Base-by-base conservation (phyloP, 2,113 vertebrate genomes). In the Reinhardtius hippoglossoides region DNA sequence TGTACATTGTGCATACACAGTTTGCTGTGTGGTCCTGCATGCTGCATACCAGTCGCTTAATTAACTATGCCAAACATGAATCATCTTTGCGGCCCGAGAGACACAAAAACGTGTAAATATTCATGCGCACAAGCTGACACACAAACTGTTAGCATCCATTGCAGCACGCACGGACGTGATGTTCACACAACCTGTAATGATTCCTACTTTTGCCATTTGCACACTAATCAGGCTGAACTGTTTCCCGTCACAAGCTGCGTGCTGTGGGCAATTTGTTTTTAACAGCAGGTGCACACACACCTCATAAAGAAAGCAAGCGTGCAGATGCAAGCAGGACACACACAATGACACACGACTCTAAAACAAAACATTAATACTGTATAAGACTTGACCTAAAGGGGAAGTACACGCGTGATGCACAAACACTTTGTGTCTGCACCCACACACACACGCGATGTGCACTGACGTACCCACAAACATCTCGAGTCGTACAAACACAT, bases 221-320 rank as follows among this genome's bases (percentile, higher is more conserved):
- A 58, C 71, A n/a, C 57, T 71, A 69, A 82, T 72, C 61, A 26
- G 37, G 37, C 65, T 54, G 5, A 52, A 58, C 62, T 58, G 59
- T 59, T 74, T 67, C n/a, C 44, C 1, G 31, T 62, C 62, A 48
- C 26, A 68, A 42, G 26, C 27, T 13, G 35, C 16, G 2, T 40
- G 65, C 58, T 56, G 44, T 20, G 5, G 50, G 67, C 67, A 65
- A 73, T 60, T 68, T 61, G 63, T 52, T 40, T 64, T 26, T 61
- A 35, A 72, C 67, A 76, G 67, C 56, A 67, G 68, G 55, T 60
- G 40, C 23, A 5, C 31, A 23, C 23, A 57, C 37, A 48, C 9
- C 21, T 21, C 21, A 20, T 5, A 48, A 6, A 48, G 35, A 58
- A 23, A 44, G 50, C n/a, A 40, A 18, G 35, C 35, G 35, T 37